Evolutionary conservation across 1,140 invertebrate genomes (phyloP).

Genomic region (Brachionus calyciflorus): DNA sequence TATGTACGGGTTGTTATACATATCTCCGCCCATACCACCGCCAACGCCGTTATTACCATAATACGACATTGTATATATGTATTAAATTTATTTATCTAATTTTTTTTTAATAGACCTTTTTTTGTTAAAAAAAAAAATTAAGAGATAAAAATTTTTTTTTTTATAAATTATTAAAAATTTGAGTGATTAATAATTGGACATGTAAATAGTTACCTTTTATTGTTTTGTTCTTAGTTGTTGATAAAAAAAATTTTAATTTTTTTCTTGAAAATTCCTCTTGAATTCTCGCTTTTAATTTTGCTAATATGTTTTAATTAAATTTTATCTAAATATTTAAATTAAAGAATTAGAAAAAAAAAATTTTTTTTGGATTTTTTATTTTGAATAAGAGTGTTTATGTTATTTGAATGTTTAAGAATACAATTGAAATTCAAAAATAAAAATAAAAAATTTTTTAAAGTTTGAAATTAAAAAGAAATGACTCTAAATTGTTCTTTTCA

Average conservation of each 20-base stretch:
- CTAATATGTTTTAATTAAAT: neutral
- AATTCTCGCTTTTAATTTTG: neutral
- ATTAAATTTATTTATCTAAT: neutral
- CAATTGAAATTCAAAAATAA: too few species aligned
- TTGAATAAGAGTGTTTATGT: neutral
- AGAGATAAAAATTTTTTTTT: neutral
- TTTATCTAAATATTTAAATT: neutral
- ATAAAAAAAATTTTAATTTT: too few species aligned
- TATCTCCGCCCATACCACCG: neutral
- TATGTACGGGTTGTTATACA: conserved; percentile 32
- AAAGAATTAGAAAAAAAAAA: neutral
- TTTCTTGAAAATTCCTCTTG: too few species aligned
- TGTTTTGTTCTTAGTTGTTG: neutral
- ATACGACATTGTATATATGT: conserved; percentile 35
- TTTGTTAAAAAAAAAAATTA: neutral
- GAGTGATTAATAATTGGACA: conserved; percentile 17
- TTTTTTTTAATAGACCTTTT: neutral
- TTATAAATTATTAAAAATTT: conserved; percentile 11
- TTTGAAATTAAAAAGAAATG: too few species aligned
- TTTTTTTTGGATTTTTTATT: neutral
- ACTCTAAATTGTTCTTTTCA: too few species aligned
- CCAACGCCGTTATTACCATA: conserved; percentile 45
- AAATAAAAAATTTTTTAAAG: too few species aligned
- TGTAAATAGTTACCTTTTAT: conserved; percentile 22
- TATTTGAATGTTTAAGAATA: neutral